phyloP scores from a whole-genome alignment of 2,888 invertebrate species.

The Gari tellinella region DNA sequence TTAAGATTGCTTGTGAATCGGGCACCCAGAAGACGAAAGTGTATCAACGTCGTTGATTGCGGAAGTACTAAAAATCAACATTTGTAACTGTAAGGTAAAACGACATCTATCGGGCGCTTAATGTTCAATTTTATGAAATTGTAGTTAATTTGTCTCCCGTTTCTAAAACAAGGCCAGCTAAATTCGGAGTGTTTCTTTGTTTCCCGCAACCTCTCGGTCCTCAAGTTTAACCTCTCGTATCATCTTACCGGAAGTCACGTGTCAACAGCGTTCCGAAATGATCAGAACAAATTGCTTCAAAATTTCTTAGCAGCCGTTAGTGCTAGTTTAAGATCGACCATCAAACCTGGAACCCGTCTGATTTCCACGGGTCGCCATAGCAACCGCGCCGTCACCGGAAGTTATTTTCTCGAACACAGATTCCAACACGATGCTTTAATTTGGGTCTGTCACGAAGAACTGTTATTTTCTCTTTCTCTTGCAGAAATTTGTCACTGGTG shows the following conservation, averaged over 20 bases:
- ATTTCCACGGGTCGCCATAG: conserved; percentile 50
- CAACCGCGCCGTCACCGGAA: conserved; percentile 59
- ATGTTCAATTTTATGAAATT: too few species aligned
- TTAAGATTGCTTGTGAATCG: too few species aligned
- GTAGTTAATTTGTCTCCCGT: too few species aligned
- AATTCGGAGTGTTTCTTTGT: too few species aligned
- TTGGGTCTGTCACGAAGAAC: conserved; percentile 58
- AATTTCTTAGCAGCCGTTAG: conserved; percentile 57
- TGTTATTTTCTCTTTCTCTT: conserved; percentile 57
- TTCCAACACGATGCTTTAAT: conserved; percentile 59
- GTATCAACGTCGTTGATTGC: too few species aligned
- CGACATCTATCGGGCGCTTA: too few species aligned
- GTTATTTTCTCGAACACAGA: conserved; percentile 61
- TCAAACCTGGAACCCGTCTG: conserved; percentile 57
- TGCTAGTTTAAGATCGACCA: conserved; percentile 59
- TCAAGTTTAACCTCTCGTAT: background rate
- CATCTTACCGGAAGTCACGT: conserved; percentile 48
- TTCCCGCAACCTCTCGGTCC: too few species aligned
- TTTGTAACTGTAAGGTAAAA: too few species aligned
- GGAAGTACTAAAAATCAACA: too few species aligned
- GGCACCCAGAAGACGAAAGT: too few species aligned
- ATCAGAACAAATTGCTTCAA: conserved; percentile 59
- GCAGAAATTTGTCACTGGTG: conserved; percentile 57
- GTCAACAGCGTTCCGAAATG: conserved; percentile 56
- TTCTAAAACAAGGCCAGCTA: too few species aligned